phyloP scores from a whole-genome alignment of 2,113 vertebrate species.

The Poicephalus gulielmi region DNA sequence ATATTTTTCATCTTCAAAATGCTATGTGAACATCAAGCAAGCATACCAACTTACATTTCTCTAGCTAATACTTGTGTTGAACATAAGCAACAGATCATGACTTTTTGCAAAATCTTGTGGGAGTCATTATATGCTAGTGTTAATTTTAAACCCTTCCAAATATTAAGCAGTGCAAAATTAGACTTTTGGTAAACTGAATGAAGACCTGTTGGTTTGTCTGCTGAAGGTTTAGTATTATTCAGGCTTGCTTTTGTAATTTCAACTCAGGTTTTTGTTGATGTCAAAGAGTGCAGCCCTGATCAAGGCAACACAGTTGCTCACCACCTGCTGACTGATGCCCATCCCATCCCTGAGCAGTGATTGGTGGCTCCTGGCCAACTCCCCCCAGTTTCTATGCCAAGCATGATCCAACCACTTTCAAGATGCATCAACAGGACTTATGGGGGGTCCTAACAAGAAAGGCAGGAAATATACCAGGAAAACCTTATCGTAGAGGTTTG shows the following conservation, averaged over 20 bases:
- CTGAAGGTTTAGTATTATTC: neutral
- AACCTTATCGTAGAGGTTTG: neutral
- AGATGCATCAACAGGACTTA: neutral
- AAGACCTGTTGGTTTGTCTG: neutral
- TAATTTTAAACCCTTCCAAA: neutral
- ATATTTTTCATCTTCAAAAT: conserved; percentile 27
- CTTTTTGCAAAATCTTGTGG: neutral
- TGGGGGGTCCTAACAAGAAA: neutral
- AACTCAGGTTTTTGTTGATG: neutral
- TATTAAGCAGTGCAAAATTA: neutral
- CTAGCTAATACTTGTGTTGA: neutral
- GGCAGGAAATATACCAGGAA: neutral
- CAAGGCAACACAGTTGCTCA: neutral
- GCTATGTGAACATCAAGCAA: neutral
- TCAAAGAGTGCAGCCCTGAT: neutral
- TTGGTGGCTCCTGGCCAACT: neutral
- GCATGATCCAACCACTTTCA: neutral
- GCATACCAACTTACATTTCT: neutral
- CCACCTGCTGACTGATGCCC: neutral
- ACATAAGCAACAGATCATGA: neutral
- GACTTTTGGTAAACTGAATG: neutral
- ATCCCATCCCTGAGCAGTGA: neutral
- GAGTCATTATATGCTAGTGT: neutral
- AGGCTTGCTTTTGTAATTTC: neutral
- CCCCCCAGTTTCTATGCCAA: neutral